phyloP scores from a whole-genome alignment of 2,797 vertebrate species.

The Typhlichthys subterraneus region DNA sequence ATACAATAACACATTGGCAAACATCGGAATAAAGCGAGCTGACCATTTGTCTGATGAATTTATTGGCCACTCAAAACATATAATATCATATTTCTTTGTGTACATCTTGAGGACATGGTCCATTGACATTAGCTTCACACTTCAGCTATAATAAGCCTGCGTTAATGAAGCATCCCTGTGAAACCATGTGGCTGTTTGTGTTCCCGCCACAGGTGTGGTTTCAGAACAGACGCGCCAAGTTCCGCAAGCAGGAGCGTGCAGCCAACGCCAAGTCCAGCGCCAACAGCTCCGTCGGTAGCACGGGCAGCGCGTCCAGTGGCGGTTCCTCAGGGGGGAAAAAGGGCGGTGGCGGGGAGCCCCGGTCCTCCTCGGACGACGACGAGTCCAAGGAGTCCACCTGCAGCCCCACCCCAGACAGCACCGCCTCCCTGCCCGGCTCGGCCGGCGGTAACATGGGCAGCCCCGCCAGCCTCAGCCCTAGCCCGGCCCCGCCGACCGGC shows the following conservation, averaged over 20 bases:
- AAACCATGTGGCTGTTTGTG: background rate
- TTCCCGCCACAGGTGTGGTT: conserved; percentile 86
- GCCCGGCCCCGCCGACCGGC: conserved; percentile 75
- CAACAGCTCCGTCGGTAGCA: conserved; percentile 59
- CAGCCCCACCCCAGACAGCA: conserved; percentile 96
- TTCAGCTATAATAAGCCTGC: too few species aligned
- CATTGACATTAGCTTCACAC: too few species aligned
- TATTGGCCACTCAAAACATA: too few species aligned
- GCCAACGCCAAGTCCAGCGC: conserved; percentile 85
- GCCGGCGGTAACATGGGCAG: conserved; percentile 82
- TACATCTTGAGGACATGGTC: too few species aligned
- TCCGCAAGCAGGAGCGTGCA: conserved; percentile 88
- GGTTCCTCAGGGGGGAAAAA: conserved; percentile 74
- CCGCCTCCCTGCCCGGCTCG: conserved; percentile 87
- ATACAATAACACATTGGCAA: too few species aligned
- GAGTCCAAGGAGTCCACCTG: conserved; percentile 96
- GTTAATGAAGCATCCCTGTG: too few species aligned
- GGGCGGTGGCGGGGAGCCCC: conserved; percentile 79
- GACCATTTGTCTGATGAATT: too few species aligned
- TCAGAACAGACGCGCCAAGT: conserved; percentile 94
- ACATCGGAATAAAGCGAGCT: too few species aligned
- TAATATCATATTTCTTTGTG: too few species aligned
- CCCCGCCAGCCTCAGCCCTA: conserved; percentile 88
- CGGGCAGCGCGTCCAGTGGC: conserved; percentile 50
- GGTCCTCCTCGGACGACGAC: conserved; percentile 91